Evolutionary conservation across 2,797 vertebrate species (phyloP).

Genomic region (Nannoperca obscura): DNA sequence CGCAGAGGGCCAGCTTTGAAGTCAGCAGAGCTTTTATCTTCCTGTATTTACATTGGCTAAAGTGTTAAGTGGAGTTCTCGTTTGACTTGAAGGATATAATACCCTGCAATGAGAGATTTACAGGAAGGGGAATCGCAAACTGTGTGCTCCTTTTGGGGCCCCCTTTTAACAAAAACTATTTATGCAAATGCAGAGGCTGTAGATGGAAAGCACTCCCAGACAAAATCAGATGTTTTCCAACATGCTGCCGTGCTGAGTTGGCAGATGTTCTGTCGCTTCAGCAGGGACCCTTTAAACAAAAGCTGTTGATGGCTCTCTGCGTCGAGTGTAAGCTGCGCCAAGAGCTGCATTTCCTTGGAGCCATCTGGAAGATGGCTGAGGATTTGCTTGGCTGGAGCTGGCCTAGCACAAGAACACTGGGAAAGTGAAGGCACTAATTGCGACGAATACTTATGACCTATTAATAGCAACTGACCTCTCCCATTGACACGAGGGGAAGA

Average conservation of each 20-base stretch:
- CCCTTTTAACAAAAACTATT: constrained; percentile 71
- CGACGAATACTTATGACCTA: constrained; percentile 48
- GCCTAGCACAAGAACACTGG: constrained; percentile 10
- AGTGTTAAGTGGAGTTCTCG: constrained; percentile 78
- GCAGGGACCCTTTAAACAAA: constrained; percentile 65
- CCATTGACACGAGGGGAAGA: constrained; percentile 6
- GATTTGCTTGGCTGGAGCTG: constrained; percentile 44
- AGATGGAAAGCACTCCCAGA: constrained; percentile 57
- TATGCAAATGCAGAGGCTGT: constrained; percentile 69
- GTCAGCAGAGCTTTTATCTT: constrained; percentile 72
- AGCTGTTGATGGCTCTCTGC: constrained; percentile 65
- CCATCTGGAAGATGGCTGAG: constrained; percentile 69
- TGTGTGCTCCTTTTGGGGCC: constrained; percentile 30
- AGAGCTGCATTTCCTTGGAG: constrained; percentile 65
- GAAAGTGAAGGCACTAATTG: constrained; percentile 43
- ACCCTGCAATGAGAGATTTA: constrained; percentile 66
- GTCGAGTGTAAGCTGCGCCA: constrained; percentile 42
- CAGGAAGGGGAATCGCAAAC: constrained; percentile 67
- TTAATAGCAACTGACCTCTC: constrained; percentile 13
- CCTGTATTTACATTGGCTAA: constrained; percentile 76
- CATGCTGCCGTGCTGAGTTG: constrained; percentile 64
- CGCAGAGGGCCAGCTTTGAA: constrained; percentile 64
- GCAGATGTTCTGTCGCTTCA: constrained; percentile 77
- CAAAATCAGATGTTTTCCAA: constrained; percentile 75
- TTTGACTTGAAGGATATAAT: constrained; percentile 73